Evolutionary conservation across 1,140 invertebrate genomes (phyloP).

Genomic region (Caenorhabditis inopinata): DNA sequence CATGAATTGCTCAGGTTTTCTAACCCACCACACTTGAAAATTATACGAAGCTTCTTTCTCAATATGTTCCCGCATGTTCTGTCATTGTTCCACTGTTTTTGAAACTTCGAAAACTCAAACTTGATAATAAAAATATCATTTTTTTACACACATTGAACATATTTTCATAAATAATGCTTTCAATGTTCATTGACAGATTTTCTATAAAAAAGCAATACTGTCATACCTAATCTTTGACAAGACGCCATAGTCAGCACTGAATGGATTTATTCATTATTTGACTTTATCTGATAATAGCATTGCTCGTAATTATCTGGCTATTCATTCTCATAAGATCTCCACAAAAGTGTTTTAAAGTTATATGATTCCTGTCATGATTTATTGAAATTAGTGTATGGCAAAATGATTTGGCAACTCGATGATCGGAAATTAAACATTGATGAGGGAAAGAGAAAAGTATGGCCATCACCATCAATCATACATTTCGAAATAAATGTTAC

Average conservation of each 20-base stretch:
- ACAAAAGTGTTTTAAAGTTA: too few species aligned
- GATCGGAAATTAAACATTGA: neutral
- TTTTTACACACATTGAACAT: neutral
- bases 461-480: constrained; percentile 14
- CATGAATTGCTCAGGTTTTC: constrained; percentile 33
- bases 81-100: neutral
- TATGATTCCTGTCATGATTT: neutral
- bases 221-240: too few species aligned
- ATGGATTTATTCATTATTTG: too few species aligned
- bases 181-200: too few species aligned
- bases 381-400: neutral
- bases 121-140: neutral
- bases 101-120: neutral
- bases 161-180: too few species aligned
- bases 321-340: too few species aligned
- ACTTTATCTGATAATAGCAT: too few species aligned
- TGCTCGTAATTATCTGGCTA: too few species aligned
- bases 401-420: constrained; percentile 23
- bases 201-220: too few species aligned
- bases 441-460: neutral
- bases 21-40: constrained; percentile 16
- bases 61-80: neutral
- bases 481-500: constrained; percentile 26
- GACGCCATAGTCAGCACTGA: too few species aligned
- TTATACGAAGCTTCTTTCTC: neutral